Evolutionary conservation across 1,140 invertebrate species (phyloP).

Genomic region (Philopotamus ludificatus): DNA sequence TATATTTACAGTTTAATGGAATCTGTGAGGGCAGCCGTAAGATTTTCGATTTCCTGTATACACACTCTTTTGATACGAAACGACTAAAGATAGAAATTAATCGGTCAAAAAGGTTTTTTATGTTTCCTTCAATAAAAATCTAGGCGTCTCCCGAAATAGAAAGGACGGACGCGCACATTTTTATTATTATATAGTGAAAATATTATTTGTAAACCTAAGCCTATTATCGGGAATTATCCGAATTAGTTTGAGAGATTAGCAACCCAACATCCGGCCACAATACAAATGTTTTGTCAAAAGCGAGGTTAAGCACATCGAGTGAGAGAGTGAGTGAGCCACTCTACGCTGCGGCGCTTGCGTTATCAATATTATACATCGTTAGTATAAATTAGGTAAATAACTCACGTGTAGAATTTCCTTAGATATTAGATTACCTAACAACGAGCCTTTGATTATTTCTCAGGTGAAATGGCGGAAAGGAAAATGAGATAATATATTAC

Average conservation of each 20-base stretch:
- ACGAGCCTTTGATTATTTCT: conserved; percentile 28
- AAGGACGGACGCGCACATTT: too few species aligned
- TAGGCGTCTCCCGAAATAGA: too few species aligned
- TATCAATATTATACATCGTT: conserved; percentile 19
- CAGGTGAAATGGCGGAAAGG: conserved; percentile 20
- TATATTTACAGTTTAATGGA: too few species aligned
- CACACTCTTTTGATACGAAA: too few species aligned
- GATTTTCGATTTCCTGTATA: too few species aligned
- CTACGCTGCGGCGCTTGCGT: conserved; percentile 1
- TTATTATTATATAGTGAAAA: too few species aligned
- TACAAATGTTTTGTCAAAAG: conserved; percentile 5
- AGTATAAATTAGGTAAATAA: conserved; percentile 27
- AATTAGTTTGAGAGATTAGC: too few species aligned
- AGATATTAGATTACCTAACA: conserved; percentile 24
- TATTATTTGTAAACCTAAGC: too few species aligned
- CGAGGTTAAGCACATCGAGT: not conserved
- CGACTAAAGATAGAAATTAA: not conserved
- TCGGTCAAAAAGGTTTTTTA: not conserved
- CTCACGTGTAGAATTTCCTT: conserved; percentile 25
- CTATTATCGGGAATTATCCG: too few species aligned
- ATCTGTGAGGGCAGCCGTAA: too few species aligned
- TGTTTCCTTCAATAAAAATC: not conserved
- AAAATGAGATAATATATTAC: conserved; percentile 29
- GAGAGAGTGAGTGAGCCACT: too few species aligned
- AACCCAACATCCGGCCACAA: too few species aligned